A percentile compares a stretch with the other conserved stretches of the same genome.
Evolutionary conservation across 1,140 invertebrate species (phyloP).

Genomic region (Ptiloglossa arizonensis): DNA sequence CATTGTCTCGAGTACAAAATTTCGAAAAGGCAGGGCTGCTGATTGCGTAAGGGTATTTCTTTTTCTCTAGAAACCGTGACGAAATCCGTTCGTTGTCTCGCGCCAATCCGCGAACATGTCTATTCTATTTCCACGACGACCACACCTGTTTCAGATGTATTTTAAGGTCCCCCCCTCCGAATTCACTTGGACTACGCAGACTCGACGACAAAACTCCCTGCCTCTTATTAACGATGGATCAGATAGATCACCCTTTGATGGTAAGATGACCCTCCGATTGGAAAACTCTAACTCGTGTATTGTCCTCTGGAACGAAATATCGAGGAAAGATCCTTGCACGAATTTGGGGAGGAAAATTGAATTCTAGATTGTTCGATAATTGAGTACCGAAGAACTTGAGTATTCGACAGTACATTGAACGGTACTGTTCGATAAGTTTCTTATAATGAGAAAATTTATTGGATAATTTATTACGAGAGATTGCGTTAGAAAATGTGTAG

Average conservation of each 20-base stretch:
- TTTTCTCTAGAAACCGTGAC: conserved; percentile 41
- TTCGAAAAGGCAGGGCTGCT: not conserved
- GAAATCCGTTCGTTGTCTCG: conserved; percentile 57
- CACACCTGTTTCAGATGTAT: conserved; percentile 68
- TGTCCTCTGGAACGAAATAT: no score
- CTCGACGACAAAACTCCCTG: not conserved
- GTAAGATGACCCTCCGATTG: conserved; percentile 3
- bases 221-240: conserved; percentile 13
- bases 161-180: conserved; percentile 48
- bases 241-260: conserved; percentile 25
- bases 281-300: not conserved
- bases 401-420: no score
- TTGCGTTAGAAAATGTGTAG: no score
- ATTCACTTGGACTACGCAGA: conserved; percentile 28
- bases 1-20: conserved; percentile 6
- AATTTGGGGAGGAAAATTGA: not conserved
- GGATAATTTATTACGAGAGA: no score
- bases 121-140: conserved; percentile 64
- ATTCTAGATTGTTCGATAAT: no score
- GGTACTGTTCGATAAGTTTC: no score
- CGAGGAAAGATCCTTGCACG: not conserved
- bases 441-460: no score
- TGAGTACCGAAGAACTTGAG: no score
- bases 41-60: conserved; percentile 20
- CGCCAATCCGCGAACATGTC: conserved; percentile 50